A percentile compares a stretch with the other conserved stretches of the same genome.
Evolutionary conservation across 1,140 invertebrate species (phyloP).

Genomic region (Zaprionus davidi): DNA sequence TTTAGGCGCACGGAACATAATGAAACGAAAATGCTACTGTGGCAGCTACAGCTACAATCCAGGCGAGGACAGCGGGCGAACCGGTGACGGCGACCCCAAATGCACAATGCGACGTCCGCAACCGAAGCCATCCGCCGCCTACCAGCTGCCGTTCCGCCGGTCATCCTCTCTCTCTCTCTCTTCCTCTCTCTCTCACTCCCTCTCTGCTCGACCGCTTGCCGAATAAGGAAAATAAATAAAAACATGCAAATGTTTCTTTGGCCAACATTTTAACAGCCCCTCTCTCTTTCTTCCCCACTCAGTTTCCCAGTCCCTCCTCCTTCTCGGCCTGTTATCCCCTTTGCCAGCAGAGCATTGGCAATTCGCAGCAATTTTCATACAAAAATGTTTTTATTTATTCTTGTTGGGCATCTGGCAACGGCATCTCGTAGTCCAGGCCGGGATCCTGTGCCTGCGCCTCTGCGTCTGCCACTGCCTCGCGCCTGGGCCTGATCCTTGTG

Average conservation of each 20-base stretch:
- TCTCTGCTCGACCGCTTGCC: conserved; percentile 28
- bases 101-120: conserved; percentile 52
- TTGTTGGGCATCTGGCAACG: conserved; percentile 29
- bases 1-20: conserved; percentile 80
- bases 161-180: neutral
- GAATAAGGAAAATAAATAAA: conserved; percentile 79
- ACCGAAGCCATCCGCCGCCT: conserved; percentile 51
- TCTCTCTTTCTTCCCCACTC: neutral
- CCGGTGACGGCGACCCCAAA: conserved; percentile 17
- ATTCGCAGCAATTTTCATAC: conserved; percentile 72
- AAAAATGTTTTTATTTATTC: conserved; percentile 78
- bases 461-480: neutral
- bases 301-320: neutral
- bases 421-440: conserved; percentile 7
- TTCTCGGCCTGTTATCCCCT: conserved; percentile 17
- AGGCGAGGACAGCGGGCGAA: conserved; percentile 37
- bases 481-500: conserved; percentile 59
- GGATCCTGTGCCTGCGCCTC: conserved; percentile 22
- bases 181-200: neutral
- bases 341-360: conserved; percentile 43
- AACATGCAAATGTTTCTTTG: conserved; percentile 83
- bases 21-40: conserved; percentile 81
- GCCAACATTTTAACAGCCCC: conserved; percentile 76
- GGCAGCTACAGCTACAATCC: conserved; percentile 51
- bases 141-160: neutral